Evolutionary conservation across 1,140 invertebrate species (phyloP).

Genomic region (Camponotus pennsylvanicus): DNA sequence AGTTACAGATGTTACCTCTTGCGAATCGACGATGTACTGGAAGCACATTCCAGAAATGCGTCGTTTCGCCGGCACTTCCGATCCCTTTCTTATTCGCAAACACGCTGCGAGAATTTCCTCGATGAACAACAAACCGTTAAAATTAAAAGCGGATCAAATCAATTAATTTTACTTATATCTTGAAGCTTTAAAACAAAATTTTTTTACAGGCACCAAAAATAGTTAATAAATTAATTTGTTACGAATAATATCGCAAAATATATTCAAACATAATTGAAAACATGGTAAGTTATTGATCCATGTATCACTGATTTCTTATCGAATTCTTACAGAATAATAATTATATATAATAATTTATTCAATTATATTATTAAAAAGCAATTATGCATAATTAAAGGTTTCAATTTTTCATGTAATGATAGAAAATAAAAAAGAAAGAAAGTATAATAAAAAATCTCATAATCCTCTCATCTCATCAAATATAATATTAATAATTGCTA

Average conservation of each 20-base stretch:
- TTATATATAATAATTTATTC: no score
- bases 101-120: conserved; percentile 9
- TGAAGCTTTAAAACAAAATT: background rate
- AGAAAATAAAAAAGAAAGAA: no score
- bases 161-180: background rate
- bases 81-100: conserved; percentile 60
- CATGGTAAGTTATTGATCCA: background rate
- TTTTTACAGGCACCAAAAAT: background rate
- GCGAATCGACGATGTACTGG: conserved; percentile 59
- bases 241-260: background rate
- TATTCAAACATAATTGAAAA: background rate
- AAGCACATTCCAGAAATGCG: conserved; percentile 54
- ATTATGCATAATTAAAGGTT: no score
- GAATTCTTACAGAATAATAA: no score
- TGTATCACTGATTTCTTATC: no score
- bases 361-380: no score
- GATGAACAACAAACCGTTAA: conserved; percentile 1
- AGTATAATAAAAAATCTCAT: no score
- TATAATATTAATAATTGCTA: background rate
- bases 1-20: conserved; percentile 70
- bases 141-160: background rate
- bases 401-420: no score
- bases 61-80: conserved; percentile 55
- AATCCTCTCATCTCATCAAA: no score
- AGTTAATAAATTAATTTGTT: conserved; percentile 12